Evolutionary conservation across 2,797 vertebrate species (phyloP).

Genomic region (Falco cherrug): DNA sequence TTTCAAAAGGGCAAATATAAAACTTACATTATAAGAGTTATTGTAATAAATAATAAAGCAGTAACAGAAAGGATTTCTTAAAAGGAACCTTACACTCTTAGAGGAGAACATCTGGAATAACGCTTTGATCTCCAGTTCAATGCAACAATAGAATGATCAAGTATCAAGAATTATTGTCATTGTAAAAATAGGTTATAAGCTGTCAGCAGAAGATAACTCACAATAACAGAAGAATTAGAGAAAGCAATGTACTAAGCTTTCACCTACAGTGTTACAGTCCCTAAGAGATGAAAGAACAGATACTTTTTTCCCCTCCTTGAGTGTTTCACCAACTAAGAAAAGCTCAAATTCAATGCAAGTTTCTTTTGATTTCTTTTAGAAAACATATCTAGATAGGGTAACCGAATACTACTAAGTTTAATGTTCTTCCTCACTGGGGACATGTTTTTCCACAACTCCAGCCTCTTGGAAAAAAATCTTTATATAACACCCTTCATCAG

Average conservation of each 20-base stretch:
- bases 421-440: not conserved
- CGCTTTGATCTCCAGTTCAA: not conserved
- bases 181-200: not conserved
- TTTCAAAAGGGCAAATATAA: not conserved
- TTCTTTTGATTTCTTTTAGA: not conserved
- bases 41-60: not conserved
- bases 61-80: not conserved
- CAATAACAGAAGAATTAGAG: not conserved
- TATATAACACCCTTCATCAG: not conserved
- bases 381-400: not conserved
- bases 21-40: not conserved
- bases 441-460: not conserved
- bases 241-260: not conserved
- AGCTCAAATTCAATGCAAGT: not conserved
- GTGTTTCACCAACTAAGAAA: not conserved
- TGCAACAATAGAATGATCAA: not conserved
- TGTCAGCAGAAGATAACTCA: conserved; percentile 22
- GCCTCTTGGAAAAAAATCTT: not conserved
- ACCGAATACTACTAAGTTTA: not conserved
- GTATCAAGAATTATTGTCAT: not conserved
- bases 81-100: not conserved
- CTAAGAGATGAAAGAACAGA: not conserved
- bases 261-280: not conserved
- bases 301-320: not conserved
- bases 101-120: not conserved